Evolutionary conservation across 2,888 invertebrate species (phyloP), one percentile per base, ranked within the genome.

Genomic region (Hermodice carunculata): DNA sequence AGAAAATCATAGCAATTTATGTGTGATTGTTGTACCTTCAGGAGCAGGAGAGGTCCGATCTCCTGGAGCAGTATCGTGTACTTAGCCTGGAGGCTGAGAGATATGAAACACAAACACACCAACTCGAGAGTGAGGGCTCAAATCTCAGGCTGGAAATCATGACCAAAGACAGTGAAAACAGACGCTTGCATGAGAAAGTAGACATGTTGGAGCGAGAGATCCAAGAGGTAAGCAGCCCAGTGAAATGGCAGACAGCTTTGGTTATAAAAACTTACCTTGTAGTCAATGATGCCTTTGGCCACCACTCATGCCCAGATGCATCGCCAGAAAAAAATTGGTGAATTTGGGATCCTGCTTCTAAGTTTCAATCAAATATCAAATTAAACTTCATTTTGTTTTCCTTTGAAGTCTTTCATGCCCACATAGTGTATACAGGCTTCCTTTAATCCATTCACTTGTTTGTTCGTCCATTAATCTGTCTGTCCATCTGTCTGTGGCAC

Each of bases 41-140:
- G 84, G 85, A 85, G 64, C 77, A 82, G 58, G 85, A 85, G 64
- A 66, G 85, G 5, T 67, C 77, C 0, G 82, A 84, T 56, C 69
- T 86, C 28, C 72, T 86, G 49, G 85, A 86, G 56, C 86, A 86
- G 75, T 86, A 86, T 73, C 76, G 84, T 40, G 76, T 78, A 22
- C 70, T 86, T 62, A 82, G 80, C 22, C 67, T 77, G 34, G 85
- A 86, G 72, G 81, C 85, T 0, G 86, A 85, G 65, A 79, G 80
- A 61, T 81, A 82, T 64, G 84, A 85, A 78, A 81, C 82, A 1
- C 76, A 80, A 51, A 79, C 79, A 22, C 83, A 84, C 65, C 83
- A 84, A 64, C 77, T 86, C 62, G 86, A 86, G 78, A 81, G 82
- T 48, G 84, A 86, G 68, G 81, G 82, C 4, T 84, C 84, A 1